Base-by-base conservation (phyloP, 2,797 vertebrate species). In the Malurus splendens region DNA sequence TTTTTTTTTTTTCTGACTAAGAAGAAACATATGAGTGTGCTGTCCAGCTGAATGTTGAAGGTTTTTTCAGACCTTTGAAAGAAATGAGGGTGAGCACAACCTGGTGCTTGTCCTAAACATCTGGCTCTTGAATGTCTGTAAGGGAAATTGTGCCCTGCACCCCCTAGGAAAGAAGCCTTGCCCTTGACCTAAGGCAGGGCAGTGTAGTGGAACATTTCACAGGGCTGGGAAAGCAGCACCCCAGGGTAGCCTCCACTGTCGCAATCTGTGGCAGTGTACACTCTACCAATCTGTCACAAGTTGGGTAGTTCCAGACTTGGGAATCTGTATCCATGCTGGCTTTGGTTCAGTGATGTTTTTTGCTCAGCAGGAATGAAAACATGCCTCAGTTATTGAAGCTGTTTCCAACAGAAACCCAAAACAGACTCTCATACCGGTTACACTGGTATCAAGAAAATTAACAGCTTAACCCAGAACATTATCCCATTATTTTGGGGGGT, bases 401-500 rank as follows among this genome's bases (percentile, higher is more conserved):
- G 10, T 76, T 51, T 61, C 10, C 14, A 28, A 18, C 28, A 41
- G 6, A n/a, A 36, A 17, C 27, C 5, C 9, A 33, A 60, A 54
- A 3, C 18, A 44, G 25, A 50, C 7, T 18, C 2, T 24, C 13
- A 20, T 18, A 44, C 9, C 2, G 39, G 14, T 51, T 55, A 32
- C 24, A 39, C 6, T 12, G 19, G 6, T 60, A 10, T 39, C 20
- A 50, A 71, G n/a, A 50, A 66, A 51, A 72, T 30, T 14, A 41
- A 14, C 12, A 12, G 14, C 22, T 48, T 36, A 76, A 60, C 3
- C 3, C 9, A 47, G 14, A 7, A 44, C 9, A 17, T 66, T 45
- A 12, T 42, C 4, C 19, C 1, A 1, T 32, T 50, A 2, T 6
- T 54, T 20, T 0, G 0, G 1, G 17, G 0, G 3, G 19, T 7